phyloP scores from a whole-genome alignment of 2,113 vertebrate species.

The Microcebus murinus region DNA sequence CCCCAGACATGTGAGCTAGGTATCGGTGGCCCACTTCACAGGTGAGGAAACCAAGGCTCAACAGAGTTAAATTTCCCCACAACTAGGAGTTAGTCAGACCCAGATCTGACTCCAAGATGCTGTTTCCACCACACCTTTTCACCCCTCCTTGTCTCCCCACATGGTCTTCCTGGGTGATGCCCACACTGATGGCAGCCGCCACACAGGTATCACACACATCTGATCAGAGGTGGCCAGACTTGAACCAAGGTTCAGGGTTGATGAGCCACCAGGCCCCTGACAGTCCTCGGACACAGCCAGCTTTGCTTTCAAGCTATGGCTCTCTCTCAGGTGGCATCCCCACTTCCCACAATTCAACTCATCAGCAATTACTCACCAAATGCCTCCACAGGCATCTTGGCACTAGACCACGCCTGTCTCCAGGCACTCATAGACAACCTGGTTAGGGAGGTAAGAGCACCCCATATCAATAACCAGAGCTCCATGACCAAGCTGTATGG shows the following conservation, averaged over 20 bases:
- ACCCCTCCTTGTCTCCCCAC: not conserved
- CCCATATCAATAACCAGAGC: not conserved
- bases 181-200: not conserved
- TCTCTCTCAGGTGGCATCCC: not conserved
- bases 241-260: not conserved
- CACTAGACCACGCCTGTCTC: not conserved
- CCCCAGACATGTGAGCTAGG: not conserved
- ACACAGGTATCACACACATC: not conserved
- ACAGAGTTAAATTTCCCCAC: not conserved
- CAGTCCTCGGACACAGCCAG: not conserved
- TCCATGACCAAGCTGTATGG: not conserved
- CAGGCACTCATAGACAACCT: not conserved
- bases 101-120: not conserved
- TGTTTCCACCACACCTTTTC: not conserved
- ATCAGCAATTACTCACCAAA: not conserved
- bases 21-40: not conserved
- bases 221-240: accelerated
- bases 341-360: not conserved
- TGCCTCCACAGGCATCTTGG: not conserved
- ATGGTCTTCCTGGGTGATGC: not conserved
- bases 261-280: not conserved
- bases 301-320: not conserved
- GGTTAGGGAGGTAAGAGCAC: not conserved
- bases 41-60: not conserved
- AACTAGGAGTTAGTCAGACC: not conserved